These are phyloP conservation scores for Dinoponera quadriceps DNA, from an alignment of 1,140 invertebrate species.

Conservation along the genomic window DNA sequence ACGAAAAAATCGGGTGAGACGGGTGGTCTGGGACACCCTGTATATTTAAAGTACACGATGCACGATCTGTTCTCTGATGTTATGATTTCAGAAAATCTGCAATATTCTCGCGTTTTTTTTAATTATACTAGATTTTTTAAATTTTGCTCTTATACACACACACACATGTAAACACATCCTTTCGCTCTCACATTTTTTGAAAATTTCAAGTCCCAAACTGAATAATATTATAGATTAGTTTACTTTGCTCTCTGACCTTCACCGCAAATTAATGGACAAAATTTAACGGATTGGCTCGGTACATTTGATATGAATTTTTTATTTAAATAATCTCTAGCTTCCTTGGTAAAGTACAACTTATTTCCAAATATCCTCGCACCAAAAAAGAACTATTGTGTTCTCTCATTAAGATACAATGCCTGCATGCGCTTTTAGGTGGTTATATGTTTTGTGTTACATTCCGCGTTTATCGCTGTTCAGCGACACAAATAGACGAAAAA, in stretches of 20 bases:
- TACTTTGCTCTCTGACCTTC: not conserved
- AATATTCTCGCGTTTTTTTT: too few relatives aligned
- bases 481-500: not conserved
- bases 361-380: constrained; percentile 74
- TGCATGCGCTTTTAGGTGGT: constrained; percentile 56
- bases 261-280: not conserved
- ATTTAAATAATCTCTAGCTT: constrained; percentile 78
- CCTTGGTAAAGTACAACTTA: constrained; percentile 75
- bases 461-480: constrained; percentile 9
- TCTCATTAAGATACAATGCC: constrained; percentile 71
- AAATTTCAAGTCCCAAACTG: too few relatives aligned
- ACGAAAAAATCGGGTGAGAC: too few relatives aligned
- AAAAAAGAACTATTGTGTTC: constrained; percentile 72
- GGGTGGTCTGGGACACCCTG: too few relatives aligned
- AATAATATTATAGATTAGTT: not conserved
- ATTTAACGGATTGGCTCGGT: not conserved
- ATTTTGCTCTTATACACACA: too few relatives aligned
- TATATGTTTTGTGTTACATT: constrained; percentile 47
- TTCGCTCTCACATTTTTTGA: too few relatives aligned
- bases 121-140: too few relatives aligned
- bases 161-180: too few relatives aligned
- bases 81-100: too few relatives aligned
- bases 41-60: too few relatives aligned
- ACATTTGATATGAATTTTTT: constrained; percentile 74
- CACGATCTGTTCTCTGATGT: too few relatives aligned